Evolutionary conservation across 2,113 vertebrate species (phyloP).

Genomic region (Parotia lawesii): DNA sequence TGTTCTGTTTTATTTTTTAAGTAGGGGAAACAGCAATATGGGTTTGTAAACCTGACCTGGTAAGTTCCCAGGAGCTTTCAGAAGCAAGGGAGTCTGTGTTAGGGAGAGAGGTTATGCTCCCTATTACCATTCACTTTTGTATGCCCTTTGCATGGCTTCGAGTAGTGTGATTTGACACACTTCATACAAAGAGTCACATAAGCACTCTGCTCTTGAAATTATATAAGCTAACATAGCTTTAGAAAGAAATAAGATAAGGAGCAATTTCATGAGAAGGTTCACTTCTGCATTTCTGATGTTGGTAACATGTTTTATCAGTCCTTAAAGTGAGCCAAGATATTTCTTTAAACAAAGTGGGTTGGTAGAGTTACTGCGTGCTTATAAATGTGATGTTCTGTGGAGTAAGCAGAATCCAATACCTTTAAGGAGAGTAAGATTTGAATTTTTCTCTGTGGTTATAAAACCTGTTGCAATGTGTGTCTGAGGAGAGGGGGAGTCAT

Average conservation of each 20-base stretch:
- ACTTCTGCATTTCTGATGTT: not conserved
- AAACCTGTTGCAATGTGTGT: not conserved
- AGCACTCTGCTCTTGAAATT: not conserved
- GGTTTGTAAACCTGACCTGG: not conserved
- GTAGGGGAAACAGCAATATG: not conserved
- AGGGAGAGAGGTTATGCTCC: not conserved
- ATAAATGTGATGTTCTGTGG: not conserved
- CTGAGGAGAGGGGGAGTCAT: no score
- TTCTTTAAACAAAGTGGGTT: not conserved
- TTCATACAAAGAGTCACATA: not conserved
- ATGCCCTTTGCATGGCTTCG: not conserved
- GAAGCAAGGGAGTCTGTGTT: not conserved
- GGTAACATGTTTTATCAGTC: not conserved
- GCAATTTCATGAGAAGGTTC: not conserved
- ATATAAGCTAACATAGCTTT: not conserved
- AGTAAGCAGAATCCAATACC: not conserved
- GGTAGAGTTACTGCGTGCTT: not conserved
- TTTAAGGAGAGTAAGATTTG: not conserved
- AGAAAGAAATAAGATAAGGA: not conserved
- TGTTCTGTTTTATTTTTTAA: not conserved
- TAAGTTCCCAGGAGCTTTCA: not conserved
- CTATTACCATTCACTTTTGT: not conserved
- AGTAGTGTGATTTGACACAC: not conserved
- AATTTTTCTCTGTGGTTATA: not conserved
- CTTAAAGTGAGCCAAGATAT: not conserved